Conservation (phyloP, 2,797 vertebrate species). For the Valencia hispanica region DNA sequence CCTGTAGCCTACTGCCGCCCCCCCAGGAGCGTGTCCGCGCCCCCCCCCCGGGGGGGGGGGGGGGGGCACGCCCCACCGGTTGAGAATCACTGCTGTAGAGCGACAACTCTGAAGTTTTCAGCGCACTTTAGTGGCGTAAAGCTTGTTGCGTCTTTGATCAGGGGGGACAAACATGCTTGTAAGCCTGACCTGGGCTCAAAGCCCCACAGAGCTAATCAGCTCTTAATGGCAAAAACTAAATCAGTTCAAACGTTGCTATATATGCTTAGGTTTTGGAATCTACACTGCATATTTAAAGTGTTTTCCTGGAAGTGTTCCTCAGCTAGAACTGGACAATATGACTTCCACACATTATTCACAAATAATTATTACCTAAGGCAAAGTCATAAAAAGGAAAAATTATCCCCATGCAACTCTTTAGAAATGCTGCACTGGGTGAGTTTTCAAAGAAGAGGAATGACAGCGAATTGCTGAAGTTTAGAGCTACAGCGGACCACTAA, state of each 20-base stretch:
- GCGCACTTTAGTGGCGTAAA: background rate
- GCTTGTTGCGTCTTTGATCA: conserved; percentile 43
- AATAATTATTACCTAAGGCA: background rate
- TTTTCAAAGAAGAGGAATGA: conserved; percentile 25
- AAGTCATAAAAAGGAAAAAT: background rate
- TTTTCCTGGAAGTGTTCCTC: background rate
- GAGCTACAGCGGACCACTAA: conserved; percentile 39
- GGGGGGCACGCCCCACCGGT: too few relatives aligned
- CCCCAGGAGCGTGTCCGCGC: too few relatives aligned
- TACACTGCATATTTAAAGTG: background rate
- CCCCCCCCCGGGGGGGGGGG: too few relatives aligned
- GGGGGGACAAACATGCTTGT: background rate
- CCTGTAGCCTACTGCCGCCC: too few relatives aligned
- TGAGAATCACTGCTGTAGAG: too few relatives aligned
- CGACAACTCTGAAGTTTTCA: conserved; percentile 13
- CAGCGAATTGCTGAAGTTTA: conserved; percentile 19
- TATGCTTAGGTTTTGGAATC: background rate
- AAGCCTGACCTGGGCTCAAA: background rate
- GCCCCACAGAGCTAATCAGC: background rate
- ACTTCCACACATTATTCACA: background rate
- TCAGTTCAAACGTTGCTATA: background rate
- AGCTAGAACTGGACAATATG: background rate
- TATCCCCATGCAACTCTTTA: background rate
- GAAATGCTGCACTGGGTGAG: background rate
- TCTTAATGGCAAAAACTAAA: too few relatives aligned